Conservation (phyloP, 2,797 vertebrate species). For the Gobionotothen gibberifrons region DNA sequence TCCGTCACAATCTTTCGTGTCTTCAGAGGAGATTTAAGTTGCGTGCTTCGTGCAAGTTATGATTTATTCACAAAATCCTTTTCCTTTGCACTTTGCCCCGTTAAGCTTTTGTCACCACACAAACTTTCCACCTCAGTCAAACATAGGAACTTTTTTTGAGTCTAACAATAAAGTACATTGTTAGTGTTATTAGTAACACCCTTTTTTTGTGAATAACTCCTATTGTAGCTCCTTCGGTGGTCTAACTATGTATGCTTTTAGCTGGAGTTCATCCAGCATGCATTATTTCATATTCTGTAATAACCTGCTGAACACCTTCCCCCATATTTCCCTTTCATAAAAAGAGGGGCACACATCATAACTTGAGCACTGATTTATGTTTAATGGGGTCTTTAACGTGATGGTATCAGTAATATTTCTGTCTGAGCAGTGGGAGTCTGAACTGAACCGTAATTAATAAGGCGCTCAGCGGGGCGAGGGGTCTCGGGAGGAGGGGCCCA, state of each 20-base stretch:
- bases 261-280: background rate
- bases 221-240: background rate
- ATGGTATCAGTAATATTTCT: conserved; percentile 76
- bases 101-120: background rate
- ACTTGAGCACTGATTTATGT: conserved; percentile 44
- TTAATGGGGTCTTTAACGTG: conserved; percentile 67
- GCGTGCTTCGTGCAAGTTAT: background rate
- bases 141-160: background rate
- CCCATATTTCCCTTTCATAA: conserved; percentile 19
- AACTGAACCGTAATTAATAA: conserved; percentile 83
- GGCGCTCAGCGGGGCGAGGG: conserved; percentile 71
- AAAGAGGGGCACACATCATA: conserved; percentile 31
- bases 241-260: background rate
- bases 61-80: background rate
- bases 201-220: background rate
- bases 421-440: conserved; percentile 65
- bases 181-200: background rate
- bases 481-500: conserved; percentile 65
- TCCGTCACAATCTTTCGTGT: background rate
- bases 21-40: background rate
- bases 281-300: background rate
- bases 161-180: background rate
- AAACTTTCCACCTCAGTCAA: background rate
- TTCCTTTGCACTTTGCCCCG: background rate
- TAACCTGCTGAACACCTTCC: conserved; percentile 3